Evolutionary conservation across 2,113 vertebrate species (phyloP), one percentile per base, ranked within the genome.

Genomic region (Synodontis membranacea): DNA sequence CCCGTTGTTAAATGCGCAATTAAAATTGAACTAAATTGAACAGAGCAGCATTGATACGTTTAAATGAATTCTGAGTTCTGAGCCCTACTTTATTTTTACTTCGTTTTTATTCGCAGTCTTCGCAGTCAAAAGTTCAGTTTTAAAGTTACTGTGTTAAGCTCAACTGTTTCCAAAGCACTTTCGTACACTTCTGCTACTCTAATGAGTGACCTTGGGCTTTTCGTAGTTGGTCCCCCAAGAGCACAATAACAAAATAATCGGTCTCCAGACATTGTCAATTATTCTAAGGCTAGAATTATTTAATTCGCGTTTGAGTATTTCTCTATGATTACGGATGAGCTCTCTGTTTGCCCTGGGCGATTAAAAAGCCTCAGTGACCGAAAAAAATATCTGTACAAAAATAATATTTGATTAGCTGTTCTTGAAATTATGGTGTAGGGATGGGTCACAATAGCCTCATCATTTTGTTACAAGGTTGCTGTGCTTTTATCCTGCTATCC

Each of bases 131-230:
- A 44, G 50, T 72, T 84, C 14, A 37, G 68, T 42, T 72, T 34
- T 12, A 34, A 56, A 39, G 58, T 66, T 70, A 6, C 1, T 58
- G 15, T 58, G 8, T 75, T 19, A 46, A 39, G n/a, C 14, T 58
- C 19, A 34, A 84, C 21, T 83, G 7, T 39, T 83, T 83, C 60
- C 44, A 75, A 58, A 84, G 68, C 37, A 42, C 50, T 56, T 72
- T 83, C 64, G 28, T 19, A 54, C 34, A 74, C 46, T 66, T 66
- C 2, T 52, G 52, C 44, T 79, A 31, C 74, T 48, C 28, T 68
- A 34, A 86, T 80, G 28, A 82, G 52, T 70, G 66, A 82, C 79
- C 85, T 82, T 86, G 64, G 79, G 39, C 39, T 60, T 60, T 70
- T 48, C 25, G 5, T 82, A 11, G 4, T 48, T 12, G n/a, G 19